phyloP scores from a whole-genome alignment of 2,797 vertebrate genomes.

The Myoxocephalus aenaeus region DNA sequence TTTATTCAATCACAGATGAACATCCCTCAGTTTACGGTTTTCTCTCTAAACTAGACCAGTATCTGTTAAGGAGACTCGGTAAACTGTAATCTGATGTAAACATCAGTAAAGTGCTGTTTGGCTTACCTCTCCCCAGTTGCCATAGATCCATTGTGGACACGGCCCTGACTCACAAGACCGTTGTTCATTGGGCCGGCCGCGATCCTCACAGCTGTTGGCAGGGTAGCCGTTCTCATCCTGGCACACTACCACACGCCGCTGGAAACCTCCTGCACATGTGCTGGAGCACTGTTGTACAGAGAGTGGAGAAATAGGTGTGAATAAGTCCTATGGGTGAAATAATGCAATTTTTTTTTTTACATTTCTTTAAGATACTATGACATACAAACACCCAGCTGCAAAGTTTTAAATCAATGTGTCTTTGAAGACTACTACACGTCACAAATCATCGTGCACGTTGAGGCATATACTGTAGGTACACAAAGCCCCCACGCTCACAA shows the following conservation, averaged over 20 bases:
- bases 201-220: slow-evolving; percentile 91
- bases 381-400: neutral
- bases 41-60: neutral
- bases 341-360: neutral
- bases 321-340: neutral
- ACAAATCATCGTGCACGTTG: neutral
- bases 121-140: slow-evolving; percentile 97
- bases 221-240: slow-evolving; percentile 97
- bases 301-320: slow-evolving; percentile 28
- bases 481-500: neutral
- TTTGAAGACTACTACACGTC: neutral
- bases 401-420: neutral
- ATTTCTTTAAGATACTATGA: neutral
- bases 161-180: slow-evolving; percentile 95
- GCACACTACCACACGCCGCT: slow-evolving; percentile 96
- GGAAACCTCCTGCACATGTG: slow-evolving; percentile 97
- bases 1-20: slow-evolving; percentile 13
- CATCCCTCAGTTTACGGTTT: slow-evolving; percentile 8
- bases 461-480: neutral
- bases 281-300: slow-evolving; percentile 92
- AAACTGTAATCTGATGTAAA: neutral
- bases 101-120: neutral
- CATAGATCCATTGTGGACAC: slow-evolving; percentile 96
- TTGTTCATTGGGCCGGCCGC: slow-evolving; percentile 91
- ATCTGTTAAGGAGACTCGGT: neutral